These are phyloP conservation scores for Amiota communis DNA, from an alignment of 2,888 invertebrate genomes.

Conservation along the genomic window DNA sequence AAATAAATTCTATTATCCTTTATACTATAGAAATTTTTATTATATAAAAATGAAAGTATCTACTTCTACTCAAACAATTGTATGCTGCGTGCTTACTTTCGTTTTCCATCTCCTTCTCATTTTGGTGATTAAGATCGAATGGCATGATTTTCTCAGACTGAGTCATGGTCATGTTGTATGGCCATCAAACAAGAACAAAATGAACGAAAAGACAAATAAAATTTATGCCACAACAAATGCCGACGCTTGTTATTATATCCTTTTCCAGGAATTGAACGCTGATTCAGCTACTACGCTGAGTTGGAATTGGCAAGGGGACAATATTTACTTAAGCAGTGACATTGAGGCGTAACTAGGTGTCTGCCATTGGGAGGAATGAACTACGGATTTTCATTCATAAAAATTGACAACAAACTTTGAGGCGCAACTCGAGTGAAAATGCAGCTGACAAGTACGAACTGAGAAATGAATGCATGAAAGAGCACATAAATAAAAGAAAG, in stretches of 20 bases:
- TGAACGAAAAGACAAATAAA: constrained; percentile 18
- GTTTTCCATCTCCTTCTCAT: neutral
- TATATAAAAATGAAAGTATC: constrained; percentile 23
- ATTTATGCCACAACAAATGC: constrained; percentile 61
- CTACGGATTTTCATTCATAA: constrained; percentile 63
- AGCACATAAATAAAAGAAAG: neutral
- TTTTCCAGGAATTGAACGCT: constrained; percentile 64
- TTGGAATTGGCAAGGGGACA: neutral
- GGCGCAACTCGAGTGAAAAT: constrained; percentile 35
- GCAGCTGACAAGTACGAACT: neutral
- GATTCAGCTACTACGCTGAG: constrained; percentile 51
- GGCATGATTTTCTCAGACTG: constrained; percentile 36
- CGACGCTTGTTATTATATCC: constrained; percentile 60
- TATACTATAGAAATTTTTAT: neutral
- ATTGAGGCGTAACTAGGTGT: neutral
- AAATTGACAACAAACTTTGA: constrained; percentile 38
- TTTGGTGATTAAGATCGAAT: constrained; percentile 33
- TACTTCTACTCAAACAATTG: constrained; percentile 7
- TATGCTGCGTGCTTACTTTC: constrained; percentile 58
- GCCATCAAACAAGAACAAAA: constrained; percentile 20
- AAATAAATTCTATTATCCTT: constrained; percentile 4
- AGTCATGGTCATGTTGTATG: constrained; percentile 50
- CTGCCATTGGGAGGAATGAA: neutral
- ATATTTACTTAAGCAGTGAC: neutral
- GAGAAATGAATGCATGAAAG: neutral